phyloP scores from a whole-genome alignment of 2,113 vertebrate species.

The Ia io region DNA sequence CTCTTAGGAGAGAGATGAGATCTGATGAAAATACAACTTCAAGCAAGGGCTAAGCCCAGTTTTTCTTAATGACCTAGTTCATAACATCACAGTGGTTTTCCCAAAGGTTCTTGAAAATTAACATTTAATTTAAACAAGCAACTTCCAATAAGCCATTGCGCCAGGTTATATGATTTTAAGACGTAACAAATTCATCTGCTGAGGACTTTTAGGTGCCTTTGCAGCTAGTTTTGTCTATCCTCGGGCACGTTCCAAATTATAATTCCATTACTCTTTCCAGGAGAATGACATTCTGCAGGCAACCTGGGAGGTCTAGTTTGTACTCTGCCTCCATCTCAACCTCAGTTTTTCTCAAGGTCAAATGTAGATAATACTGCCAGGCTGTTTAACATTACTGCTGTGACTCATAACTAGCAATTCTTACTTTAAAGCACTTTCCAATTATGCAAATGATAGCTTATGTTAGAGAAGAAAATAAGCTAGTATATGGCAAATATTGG shows the following conservation, averaged over 20 bases:
- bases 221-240: not conserved
- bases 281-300: not conserved
- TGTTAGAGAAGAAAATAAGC: slow-evolving; percentile 35
- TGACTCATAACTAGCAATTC: not conserved
- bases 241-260: not conserved
- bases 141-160: not conserved
- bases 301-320: not conserved
- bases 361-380: not conserved
- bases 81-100: slow-evolving; percentile 44
- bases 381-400: not conserved
- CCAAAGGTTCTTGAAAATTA: slow-evolving; percentile 42
- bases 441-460: slow-evolving; percentile 27
- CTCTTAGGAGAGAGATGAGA: not conserved
- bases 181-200: not conserved
- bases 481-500: slow-evolving; percentile 31
- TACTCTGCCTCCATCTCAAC: not conserved
- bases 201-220: not conserved
- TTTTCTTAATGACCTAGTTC: slow-evolving; percentile 28
- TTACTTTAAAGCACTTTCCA: slow-evolving; percentile 47
- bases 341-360: not conserved
- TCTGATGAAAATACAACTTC: slow-evolving; percentile 21
- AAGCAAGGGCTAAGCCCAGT: not conserved
- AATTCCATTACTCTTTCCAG: not conserved
- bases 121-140: slow-evolving; percentile 39
- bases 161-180: not conserved